Evolutionary conservation across 2,797 vertebrate species (phyloP).

Genomic region (Alcedo quadribrachys): DNA sequence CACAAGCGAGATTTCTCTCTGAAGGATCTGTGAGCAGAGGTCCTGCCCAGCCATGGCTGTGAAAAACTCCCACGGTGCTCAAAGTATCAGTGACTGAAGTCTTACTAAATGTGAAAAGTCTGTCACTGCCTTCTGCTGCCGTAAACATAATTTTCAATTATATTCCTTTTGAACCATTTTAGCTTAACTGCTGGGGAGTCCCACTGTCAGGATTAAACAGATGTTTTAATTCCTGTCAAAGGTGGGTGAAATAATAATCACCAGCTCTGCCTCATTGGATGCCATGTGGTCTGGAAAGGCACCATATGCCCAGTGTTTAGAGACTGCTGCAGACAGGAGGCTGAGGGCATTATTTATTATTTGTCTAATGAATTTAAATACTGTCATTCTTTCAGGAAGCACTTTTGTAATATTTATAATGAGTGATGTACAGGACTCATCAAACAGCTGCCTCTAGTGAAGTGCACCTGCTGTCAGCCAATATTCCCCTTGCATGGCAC

Average conservation of each 20-base stretch:
- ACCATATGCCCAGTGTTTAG: neutral
- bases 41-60: neutral
- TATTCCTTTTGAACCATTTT: neutral
- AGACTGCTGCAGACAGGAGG: neutral
- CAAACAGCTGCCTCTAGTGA: neutral
- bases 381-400: neutral
- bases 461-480: neutral
- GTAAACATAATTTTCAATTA: neutral
- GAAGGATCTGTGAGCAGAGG: neutral
- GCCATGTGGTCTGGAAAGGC: neutral
- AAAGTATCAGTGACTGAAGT: neutral
- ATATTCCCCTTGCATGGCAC: neutral
- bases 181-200: neutral
- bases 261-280: conserved; percentile 21
- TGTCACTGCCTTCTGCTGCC: neutral
- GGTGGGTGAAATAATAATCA: conserved; percentile 30
- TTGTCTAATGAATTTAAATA: conserved; percentile 4
- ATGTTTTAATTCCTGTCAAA: conserved; percentile 37
- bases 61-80: neutral
- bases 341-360: neutral
- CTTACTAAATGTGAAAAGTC: neutral
- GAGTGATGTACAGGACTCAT: neutral
- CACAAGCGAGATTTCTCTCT: neutral
- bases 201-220: conserved; percentile 19
- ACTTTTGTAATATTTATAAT: neutral